Evolutionary conservation across 2,113 vertebrate species (phyloP).

Genomic region (Strix aluco): DNA sequence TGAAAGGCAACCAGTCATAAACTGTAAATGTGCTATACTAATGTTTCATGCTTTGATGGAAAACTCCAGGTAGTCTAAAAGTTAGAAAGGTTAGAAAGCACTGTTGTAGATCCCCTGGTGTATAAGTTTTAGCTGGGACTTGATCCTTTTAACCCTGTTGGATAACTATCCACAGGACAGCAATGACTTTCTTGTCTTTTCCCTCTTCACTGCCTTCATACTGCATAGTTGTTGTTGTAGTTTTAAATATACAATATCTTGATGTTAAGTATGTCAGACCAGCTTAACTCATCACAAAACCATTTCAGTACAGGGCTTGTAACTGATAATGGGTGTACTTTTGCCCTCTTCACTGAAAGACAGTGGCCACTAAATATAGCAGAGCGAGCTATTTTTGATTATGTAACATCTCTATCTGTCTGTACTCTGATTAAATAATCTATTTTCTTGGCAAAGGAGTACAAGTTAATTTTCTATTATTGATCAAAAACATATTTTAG

Average conservation of each 20-base stretch:
- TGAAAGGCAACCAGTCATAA: constrained; percentile 1
- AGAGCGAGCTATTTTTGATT: background rate
- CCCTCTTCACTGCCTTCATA: background rate
- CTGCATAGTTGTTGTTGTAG: background rate
- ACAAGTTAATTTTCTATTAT: constrained; percentile 48
- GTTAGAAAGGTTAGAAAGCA: background rate
- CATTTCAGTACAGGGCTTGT: background rate
- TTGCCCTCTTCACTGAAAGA: background rate
- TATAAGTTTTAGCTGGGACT: background rate
- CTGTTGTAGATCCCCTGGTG: background rate
- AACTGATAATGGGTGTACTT: constrained; percentile 23
- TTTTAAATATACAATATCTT: background rate
- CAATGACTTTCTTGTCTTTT: background rate
- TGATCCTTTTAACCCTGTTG: background rate
- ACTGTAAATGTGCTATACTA: background rate
- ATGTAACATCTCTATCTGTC: constrained; percentile 45
- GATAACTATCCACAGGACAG: background rate
- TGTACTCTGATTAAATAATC: constrained; percentile 55
- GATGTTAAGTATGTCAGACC: background rate
- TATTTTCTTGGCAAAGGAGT: constrained; percentile 55
- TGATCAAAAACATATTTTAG: constrained; percentile 54
- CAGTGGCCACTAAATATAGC: constrained; percentile 39
- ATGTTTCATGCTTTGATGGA: background rate
- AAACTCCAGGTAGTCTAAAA: background rate
- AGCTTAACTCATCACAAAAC: constrained; percentile 31